Evolutionary conservation across 2,888 invertebrate genomes (phyloP).

Genomic region (Drosophila mercatorum): DNA sequence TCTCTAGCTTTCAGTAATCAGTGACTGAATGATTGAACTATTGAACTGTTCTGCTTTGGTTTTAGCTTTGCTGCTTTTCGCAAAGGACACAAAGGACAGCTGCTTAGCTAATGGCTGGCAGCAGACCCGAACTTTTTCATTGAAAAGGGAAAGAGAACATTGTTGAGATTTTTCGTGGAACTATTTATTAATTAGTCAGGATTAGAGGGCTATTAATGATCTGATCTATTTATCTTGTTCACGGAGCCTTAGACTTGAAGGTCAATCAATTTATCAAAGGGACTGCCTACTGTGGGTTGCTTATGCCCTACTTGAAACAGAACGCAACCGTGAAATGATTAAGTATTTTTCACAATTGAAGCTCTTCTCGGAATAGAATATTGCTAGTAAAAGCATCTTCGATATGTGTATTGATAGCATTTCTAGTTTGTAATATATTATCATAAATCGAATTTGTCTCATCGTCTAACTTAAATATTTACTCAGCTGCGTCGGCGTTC

Average conservation of each 20-base stretch:
- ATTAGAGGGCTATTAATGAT: background rate
- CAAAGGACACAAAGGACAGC: conserved; percentile 5
- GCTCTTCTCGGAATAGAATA: background rate
- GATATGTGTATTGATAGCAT: background rate
- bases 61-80: background rate
- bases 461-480: conserved; percentile 15
- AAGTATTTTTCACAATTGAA: background rate
- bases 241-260: conserved; percentile 13
- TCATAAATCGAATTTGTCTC: conserved; percentile 1
- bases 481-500: conserved; percentile 6
- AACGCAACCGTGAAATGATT: background rate
- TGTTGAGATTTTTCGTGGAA: background rate
- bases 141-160: background rate
- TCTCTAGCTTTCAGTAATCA: conserved; percentile 11
- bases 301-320: conserved; percentile 7
- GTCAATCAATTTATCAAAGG: conserved; percentile 51
- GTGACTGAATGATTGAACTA: conserved; percentile 8
- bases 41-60: background rate
- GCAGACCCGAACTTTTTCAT: background rate
- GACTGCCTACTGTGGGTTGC: conserved; percentile 2
- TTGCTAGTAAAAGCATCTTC: background rate
- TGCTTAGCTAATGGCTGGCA: conserved; percentile 1
- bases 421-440: background rate
- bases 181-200: conserved; percentile 5
- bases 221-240: conserved; percentile 29